Base-by-base conservation (phyloP, 2,888 invertebrate species). In the Drymonia ruficornis region DNA sequence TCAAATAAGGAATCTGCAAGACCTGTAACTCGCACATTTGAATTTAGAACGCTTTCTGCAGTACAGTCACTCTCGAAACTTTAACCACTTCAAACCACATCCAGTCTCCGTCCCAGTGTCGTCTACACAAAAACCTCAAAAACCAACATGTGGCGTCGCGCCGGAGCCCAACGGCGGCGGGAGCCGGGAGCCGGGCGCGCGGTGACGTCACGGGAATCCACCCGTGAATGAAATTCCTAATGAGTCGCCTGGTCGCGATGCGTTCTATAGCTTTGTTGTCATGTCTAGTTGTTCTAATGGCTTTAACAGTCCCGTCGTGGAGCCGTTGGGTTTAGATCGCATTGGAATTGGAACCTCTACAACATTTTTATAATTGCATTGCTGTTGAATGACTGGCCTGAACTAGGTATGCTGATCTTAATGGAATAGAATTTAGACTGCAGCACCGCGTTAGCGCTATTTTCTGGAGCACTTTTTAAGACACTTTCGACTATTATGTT, bases 191-290 rank as follows among this genome's bases (percentile, higher is more conserved):
- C 87, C 88, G 72, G n/a, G n/a, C n/a, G n/a, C n/a, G n/a, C n/a
- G n/a, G 63, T 89, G 85, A 88, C 86, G 88, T 87, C 84, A 88
- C 76, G 75, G 81, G 83, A 82, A 77, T 76, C 79, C 78, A 76
- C 69, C 78, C 76, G 73, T 70, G 69, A 71, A 71, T 23, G 1
- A 1, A 23, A 23, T 77, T 68, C 70, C 70, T 65, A 69, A 74
- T 66, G 76, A 71, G 63, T 64, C 55, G 61, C 55, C 36, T 42
- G 46, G 49, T n/a, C 31, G 34, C 44, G 5, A 23, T 45, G 28
- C 45, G 45, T 28, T 28, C 28, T 28, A 13, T 44, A n/a, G 44
- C 8, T 45, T 28, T 45, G 45, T 45, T 45, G 45, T 45, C 43
- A 18, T 23, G 23, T 44, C 43, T 42, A 38, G 7, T 23, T n/a